Evolutionary conservation across 2,888 invertebrate species (phyloP), one percentile per base, ranked within the genome.

Genomic region (Tachina lurida): DNA sequence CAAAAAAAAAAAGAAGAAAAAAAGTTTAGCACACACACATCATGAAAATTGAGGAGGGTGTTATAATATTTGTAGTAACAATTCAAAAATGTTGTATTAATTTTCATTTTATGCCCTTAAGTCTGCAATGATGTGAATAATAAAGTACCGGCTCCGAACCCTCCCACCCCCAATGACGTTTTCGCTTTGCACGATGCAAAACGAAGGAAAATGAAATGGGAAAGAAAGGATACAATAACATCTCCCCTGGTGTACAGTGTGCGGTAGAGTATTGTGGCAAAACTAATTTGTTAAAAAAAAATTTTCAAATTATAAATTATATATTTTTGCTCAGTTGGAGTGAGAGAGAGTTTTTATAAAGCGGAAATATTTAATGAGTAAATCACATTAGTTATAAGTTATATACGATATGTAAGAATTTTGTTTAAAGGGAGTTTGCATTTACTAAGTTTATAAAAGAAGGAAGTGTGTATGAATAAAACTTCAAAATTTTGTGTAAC

Each of bases 31-130:
- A 7, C 31, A 22, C 10, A 54, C 9, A 4, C 9, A 54, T 70
- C 54, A 19, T 41, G 17, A 70, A 79, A 76, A 65, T 75, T 7
- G 31, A 31, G 31, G 67, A 85, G 86, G 86, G 79, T 83, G 83
- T 86, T 86, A 80, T 76, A 86, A 80, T 83, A 83, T 86, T 86
- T 83, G 86, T 80, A 86, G 63, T 77, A 77, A 81, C 82, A 77
- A 81, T 75, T 54, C 67, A 73, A 13, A 78, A 75, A 73, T 80
- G 75, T 79, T 86, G 68, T 77, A 83, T 86, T 83, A 86, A 86
- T 86, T 86, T 86, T 83, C 76, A 79, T 86, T 86, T 86, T 74
- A 83, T 83, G 76, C 86, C 86, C 83, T 86, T 19, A 80, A 76
- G 86, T 63, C 63, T 56, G 41, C 71, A 80, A 79, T 83, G 83